Base-by-base conservation (phyloP, 2,797 vertebrate species). In the Acanthiza pusilla region DNA sequence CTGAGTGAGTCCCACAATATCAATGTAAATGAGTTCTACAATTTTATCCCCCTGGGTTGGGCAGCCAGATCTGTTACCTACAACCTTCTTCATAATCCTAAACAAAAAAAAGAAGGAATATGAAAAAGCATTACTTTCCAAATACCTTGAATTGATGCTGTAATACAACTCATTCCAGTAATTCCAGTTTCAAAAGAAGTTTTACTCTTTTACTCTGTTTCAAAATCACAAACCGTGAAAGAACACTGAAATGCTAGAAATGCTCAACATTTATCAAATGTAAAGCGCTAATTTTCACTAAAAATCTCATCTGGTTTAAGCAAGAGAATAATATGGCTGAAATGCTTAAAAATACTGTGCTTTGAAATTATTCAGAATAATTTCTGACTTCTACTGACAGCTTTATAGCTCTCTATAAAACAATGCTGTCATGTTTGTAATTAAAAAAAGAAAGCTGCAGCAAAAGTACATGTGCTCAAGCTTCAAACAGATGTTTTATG, bases 11-110 rank as follows among this genome's bases (percentile, higher is more conserved):
- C 99, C 99, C 86, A 99, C 99, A 2, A 99, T 99, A 96, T 99
- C 99, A 27, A 99, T 99, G 97, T 99, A 99, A 97, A 99, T 99
- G 61, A 99, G 99, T 96, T 99, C 99, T 30, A 99, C 99, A 17
- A 99, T 98, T 97, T 99, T 99, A 96, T 99, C 99, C 1, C 99
- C 99, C 94, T 99, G 98, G 7, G 99, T 99, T 2, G 99, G 99
- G 89, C 99, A 99, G 88, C 99, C 99, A 91, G 99, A 99, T 94
- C 99, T 98, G 97, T 99, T 99, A 80, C 99, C 99, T 96, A 99
- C 99, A 87, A 99, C 99, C 74, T 99, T 99, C 85, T 99, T 99
- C 99, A 99, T 99, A 96, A 99, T 99, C 97, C 99, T 99, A 91
- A 80, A 94, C 7, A 94, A 70, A 83, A 30, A 68, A 66, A 45